A percentile compares a stretch with the other conserved stretches of the same genome.
Conservation (phyloP, 2,113 vertebrate genomes). For the Periophthalmodon schlosseri region DNA sequence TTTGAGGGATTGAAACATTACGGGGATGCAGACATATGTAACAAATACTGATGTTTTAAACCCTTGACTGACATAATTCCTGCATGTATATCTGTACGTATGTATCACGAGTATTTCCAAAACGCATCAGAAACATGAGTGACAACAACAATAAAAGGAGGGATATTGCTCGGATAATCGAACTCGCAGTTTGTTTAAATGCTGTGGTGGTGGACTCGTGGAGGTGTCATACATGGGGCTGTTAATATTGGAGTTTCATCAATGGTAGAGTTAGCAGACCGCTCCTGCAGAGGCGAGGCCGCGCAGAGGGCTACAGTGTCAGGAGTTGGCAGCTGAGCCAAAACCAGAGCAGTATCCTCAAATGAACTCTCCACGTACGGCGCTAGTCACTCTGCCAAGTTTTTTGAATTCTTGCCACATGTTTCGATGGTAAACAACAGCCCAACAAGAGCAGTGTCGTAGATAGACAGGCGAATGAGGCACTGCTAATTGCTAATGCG, state of each 20-base stretch:
- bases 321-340: conserved; percentile 77
- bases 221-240: conserved; percentile 67
- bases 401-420: conserved; percentile 72
- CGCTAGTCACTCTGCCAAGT: conserved; percentile 68
- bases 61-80: too few species aligned
- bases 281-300: conserved; percentile 73
- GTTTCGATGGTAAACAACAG: conserved; percentile 71
- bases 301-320: conserved; percentile 75
- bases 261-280: conserved; percentile 64
- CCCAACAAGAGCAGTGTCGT: conserved; percentile 50
- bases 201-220: conserved; percentile 38
- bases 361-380: conserved; percentile 76
- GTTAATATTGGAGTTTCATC: conserved; percentile 75
- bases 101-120: background rate
- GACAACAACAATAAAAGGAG: conserved; percentile 6
- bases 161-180: background rate
- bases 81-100: background rate
- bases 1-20: conserved; percentile 23
- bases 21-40: conserved; percentile 2
- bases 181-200: conserved; percentile 12
- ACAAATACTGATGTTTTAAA: background rate
- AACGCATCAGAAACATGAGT: background rate
- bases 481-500: conserved; percentile 33
- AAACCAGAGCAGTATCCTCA: conserved; percentile 79
- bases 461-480: conserved; percentile 23